Evolutionary conservation across 1,140 invertebrate genomes (phyloP), one percentile per base, ranked within the genome.

Genomic region (Chlorops oryzae): DNA sequence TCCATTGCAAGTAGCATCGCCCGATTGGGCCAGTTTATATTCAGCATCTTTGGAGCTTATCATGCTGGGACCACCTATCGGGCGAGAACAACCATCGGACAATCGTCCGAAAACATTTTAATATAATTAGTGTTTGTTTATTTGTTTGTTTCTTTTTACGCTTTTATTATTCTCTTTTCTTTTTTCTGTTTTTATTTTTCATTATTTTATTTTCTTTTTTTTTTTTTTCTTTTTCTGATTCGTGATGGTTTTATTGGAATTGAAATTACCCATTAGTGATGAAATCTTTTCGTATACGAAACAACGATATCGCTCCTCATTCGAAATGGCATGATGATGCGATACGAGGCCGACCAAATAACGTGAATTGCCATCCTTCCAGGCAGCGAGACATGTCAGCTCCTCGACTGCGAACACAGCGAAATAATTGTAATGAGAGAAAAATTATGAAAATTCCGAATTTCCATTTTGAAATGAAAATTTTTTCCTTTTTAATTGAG

Each of bases 271-370:
- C 61, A 70, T 68, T 56, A 70, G 48, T 34, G 69, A 57, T 39
- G 65, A 71, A 43, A 69, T 83, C 75, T 87, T 86, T 74, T 92
- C 89, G 74, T 89, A 92, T 27, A 94, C 88, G 76, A 93, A 95
- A 77, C 92, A 94, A 52, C 91, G 79, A 74, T 91, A 95, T 48
- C 87, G 81, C 71, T 94, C 91, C 72, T 94, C 90, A 74, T 92
- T 90, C 56, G 86, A 87, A 49, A 87, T 88, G 32, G 87, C 87
- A 73, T 90, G 87, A 65, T 84, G 84, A 75, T 81, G 79, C 13
- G 80, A 77, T 44, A 83, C 75, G 61, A 82, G 85, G 18, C 89
- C 90, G 34, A 92, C 88, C 49, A 92, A 77, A 73, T 91, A 93
- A 37, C 86, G 78, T 46, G 86, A 87, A 60, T 87, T 89, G 9